Evolutionary conservation across 2,888 invertebrate species (phyloP).

Genomic region (Lepeophtheirus nordmannii): DNA sequence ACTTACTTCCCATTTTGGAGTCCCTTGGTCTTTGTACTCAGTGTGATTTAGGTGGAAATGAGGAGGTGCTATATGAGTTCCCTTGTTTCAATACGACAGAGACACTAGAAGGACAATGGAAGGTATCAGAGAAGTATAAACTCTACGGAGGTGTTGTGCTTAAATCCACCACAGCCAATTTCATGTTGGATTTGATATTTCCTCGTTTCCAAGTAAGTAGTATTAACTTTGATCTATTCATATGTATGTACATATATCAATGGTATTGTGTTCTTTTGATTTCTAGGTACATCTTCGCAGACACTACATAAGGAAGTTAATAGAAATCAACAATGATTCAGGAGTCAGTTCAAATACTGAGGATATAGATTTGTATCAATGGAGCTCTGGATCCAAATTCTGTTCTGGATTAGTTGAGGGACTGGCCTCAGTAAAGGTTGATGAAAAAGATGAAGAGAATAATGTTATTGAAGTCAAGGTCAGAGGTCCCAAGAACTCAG

Average conservation of each 20-base stretch:
- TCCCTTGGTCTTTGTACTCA: constrained; percentile 52
- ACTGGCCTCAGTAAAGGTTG: constrained; percentile 46
- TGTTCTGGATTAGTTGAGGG: constrained; percentile 52
- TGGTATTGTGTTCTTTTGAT: constrained; percentile 17
- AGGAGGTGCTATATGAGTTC: constrained; percentile 56
- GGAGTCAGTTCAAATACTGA: constrained; percentile 27
- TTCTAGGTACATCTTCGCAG: constrained; percentile 13
- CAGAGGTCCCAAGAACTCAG: constrained; percentile 44
- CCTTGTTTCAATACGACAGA: constrained; percentile 53
- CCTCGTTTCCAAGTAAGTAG: constrained; percentile 48
- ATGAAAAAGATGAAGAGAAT: constrained; percentile 41
- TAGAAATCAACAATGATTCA: neutral
- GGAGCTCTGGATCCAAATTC: constrained; percentile 54
- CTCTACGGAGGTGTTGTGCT: constrained; percentile 50
- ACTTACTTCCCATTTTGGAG: constrained; percentile 51
- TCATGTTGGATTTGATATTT: constrained; percentile 50
- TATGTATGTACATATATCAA: too few species aligned
- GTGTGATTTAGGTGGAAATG: constrained; percentile 41
- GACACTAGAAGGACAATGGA: constrained; percentile 51
- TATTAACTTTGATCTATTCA: neutral
- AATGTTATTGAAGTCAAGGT: constrained; percentile 48
- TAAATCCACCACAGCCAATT: constrained; percentile 34
- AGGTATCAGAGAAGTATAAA: constrained; percentile 41
- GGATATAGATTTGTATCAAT: constrained; percentile 53
- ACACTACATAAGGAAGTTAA: neutral